Evolutionary conservation across 2,113 vertebrate genomes (phyloP).

Genomic region (Syrmaticus mikado): DNA sequence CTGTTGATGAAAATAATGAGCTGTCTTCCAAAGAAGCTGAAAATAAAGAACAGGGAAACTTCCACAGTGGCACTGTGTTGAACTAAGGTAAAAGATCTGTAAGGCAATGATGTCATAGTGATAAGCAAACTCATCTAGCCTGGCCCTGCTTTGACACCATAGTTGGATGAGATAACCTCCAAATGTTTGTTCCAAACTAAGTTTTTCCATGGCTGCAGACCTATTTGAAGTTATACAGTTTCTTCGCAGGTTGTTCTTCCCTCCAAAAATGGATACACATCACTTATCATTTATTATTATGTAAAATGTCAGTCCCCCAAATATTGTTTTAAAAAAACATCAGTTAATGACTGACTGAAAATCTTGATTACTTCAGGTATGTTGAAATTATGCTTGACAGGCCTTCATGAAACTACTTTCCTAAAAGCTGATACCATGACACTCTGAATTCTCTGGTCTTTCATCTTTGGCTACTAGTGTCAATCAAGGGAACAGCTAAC

Average conservation of each 20-base stretch:
- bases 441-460: neutral
- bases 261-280: neutral
- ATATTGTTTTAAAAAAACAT: neutral
- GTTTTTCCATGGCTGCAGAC: neutral
- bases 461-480: neutral
- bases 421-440: neutral
- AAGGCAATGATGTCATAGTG: neutral
- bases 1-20: neutral
- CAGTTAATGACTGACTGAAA: neutral
- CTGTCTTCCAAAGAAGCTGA: neutral
- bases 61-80: neutral
- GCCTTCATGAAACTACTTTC: neutral
- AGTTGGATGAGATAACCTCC: slow-evolving; percentile 3
- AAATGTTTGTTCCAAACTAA: neutral
- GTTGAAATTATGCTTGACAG: neutral
- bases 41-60: slow-evolving; percentile 14
- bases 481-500: accelerated
- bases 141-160: neutral
- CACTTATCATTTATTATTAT: neutral
- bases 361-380: neutral
- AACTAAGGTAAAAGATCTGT: neutral
- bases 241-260: neutral
- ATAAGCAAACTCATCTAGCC: neutral
- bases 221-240: neutral
- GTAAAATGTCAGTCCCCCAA: neutral